Conservation (phyloP, 2,797 vertebrate genomes). For the Helostoma temminkii region DNA sequence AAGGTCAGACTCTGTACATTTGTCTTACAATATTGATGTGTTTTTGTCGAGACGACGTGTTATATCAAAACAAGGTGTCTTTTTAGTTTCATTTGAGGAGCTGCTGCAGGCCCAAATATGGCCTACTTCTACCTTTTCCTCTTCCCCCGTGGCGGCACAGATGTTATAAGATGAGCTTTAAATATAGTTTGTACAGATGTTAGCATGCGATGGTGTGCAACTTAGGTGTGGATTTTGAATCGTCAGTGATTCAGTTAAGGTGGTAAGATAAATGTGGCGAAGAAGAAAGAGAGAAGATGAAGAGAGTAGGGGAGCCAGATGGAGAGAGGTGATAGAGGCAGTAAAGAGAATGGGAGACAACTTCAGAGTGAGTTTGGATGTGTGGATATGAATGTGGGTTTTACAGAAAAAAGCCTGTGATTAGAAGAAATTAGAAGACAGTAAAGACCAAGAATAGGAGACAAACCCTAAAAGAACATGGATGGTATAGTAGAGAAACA, state of each 20-base stretch:
- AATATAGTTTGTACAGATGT: conserved; percentile 80
- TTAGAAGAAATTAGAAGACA: conserved; percentile 19
- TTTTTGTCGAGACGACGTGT: conserved; percentile 53
- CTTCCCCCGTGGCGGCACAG: conserved; percentile 67
- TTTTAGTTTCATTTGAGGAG: conserved; percentile 64
- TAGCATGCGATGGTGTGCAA: conserved; percentile 47
- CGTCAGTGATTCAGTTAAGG: conserved; percentile 51
- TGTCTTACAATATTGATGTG: conserved; percentile 44
- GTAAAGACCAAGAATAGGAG: conserved; percentile 12
- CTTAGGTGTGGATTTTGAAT: conserved; percentile 59
- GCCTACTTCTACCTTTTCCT: conserved; percentile 79
- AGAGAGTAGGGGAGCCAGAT: conserved; percentile 21
- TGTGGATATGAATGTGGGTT: conserved; percentile 18
- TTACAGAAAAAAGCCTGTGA: conserved; percentile 24
- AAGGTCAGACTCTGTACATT: conserved; percentile 2
- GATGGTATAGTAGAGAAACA: neutral
- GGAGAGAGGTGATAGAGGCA: conserved; percentile 31
- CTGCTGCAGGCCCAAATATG: conserved; percentile 78
- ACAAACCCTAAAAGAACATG: conserved; percentile 7
- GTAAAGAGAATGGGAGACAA: conserved; percentile 37
- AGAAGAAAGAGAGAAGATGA: conserved; percentile 16
- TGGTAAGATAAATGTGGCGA: conserved; percentile 45
- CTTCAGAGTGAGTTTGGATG: conserved; percentile 5
- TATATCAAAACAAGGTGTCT: conserved; percentile 48
- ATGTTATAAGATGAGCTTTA: conserved; percentile 73